These are phyloP conservation scores for Probosciger aterrimus DNA, from an alignment of 2,113 vertebrate species.

Conservation along the genomic window DNA sequence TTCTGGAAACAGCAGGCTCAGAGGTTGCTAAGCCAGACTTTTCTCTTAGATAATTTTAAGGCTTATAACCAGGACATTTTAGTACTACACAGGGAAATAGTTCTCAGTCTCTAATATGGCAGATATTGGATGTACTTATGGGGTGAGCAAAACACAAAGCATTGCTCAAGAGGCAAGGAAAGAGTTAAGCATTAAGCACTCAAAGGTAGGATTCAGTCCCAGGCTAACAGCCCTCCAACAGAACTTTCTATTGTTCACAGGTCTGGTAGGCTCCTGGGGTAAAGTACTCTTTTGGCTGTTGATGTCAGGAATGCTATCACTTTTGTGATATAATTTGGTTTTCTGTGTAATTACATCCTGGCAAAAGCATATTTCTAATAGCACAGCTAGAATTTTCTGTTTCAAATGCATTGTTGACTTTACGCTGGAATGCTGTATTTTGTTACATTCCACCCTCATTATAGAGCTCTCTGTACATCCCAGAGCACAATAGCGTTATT, in stretches of 20 bases:
- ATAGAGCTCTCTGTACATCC: conserved; percentile 39
- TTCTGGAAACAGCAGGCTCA: conserved; percentile 11
- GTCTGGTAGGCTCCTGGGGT: background rate
- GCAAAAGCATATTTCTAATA: conserved; percentile 58
- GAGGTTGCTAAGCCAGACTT: background rate
- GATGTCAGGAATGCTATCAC: conserved; percentile 39
- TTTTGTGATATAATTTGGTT: conserved; percentile 43
- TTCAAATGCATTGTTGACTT: conserved; percentile 58
- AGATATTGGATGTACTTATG: background rate
- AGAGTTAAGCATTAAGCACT: conserved; percentile 29
- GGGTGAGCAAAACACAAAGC: background rate
- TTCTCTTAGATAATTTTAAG: background rate
- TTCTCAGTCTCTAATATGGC: background rate
- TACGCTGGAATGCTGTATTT: background rate
- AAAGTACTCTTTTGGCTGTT: conserved; percentile 47
- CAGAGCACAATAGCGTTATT: conserved; percentile 39
- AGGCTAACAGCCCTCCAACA: background rate
- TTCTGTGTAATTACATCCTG: conserved; percentile 49
- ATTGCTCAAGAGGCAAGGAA: background rate
- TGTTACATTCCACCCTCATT: conserved; percentile 54
- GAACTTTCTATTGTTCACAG: conserved; percentile 43
- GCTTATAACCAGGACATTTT: background rate
- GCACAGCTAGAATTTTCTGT: conserved; percentile 45
- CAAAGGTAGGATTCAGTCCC: conserved; percentile 2
- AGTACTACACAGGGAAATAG: background rate